Conservation (phyloP, 2,113 vertebrate genomes). For the Hyla sarda region DNA sequence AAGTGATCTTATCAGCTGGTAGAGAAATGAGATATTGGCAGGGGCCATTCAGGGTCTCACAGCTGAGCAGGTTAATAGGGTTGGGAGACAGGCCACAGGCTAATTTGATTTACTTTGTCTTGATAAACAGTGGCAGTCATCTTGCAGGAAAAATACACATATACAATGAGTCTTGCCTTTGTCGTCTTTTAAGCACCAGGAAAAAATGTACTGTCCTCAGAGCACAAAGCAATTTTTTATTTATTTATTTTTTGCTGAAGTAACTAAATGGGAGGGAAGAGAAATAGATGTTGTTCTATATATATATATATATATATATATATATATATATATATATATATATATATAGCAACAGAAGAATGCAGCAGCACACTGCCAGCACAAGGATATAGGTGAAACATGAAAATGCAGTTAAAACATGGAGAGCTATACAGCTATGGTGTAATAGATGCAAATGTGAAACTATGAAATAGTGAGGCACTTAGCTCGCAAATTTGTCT, state of each 20-base stretch:
- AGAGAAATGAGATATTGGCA: conserved; percentile 99
- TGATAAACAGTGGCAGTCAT: conserved; percentile 89
- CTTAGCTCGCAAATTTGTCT: no score
- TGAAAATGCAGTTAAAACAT: no score
- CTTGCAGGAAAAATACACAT: conserved; percentile 76
- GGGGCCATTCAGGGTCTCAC: conserved; percentile 86
- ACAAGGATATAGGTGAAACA: no score
- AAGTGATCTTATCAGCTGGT: conserved; percentile 91
- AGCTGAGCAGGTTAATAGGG: conserved; percentile 96
- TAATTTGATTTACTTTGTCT: conserved; percentile 98
- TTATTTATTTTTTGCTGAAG: conserved; percentile 14
- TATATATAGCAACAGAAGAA: no score
- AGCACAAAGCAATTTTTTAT: conserved; percentile 7
- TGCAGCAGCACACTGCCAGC: no score
- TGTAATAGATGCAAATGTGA: no score
- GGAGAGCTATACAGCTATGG: no score
- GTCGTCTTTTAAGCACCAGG: conserved; percentile 64
- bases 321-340: no score
- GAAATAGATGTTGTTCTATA: background rate
- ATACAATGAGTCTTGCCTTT: conserved; percentile 66
- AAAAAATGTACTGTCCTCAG: conserved; percentile 44
- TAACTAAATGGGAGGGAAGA: background rate
- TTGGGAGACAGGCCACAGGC: conserved; percentile 89
- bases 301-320: no score
- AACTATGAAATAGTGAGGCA: no score